phyloP scores from a whole-genome alignment of 2,888 invertebrate genomes.

The Plusia festucae region DNA sequence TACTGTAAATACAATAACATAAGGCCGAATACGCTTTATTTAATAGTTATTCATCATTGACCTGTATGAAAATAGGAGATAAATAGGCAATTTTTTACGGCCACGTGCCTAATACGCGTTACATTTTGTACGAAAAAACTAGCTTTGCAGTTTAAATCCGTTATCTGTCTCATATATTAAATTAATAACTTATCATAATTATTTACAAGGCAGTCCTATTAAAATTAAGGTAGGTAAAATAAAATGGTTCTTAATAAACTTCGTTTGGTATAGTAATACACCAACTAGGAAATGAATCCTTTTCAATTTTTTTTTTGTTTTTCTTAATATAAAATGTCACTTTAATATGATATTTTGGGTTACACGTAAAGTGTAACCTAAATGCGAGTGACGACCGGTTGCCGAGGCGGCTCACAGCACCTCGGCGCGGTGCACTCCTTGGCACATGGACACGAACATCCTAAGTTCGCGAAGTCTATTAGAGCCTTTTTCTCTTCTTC shows the following conservation, averaged over 20 bases:
- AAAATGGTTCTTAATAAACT: constrained; percentile 12
- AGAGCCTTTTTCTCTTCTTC: constrained; percentile 81
- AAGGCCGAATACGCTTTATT: constrained; percentile 23
- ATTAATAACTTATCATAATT: constrained; percentile 30
- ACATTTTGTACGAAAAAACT: constrained; percentile 19
- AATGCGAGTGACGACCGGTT: constrained; percentile 76
- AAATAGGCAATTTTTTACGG: constrained; percentile 24
- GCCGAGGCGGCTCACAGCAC: constrained; percentile 76
- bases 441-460: constrained; percentile 81
- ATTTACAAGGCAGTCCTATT: constrained; percentile 49
- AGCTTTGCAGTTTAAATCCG: constrained; percentile 22
- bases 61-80: constrained; percentile 10
- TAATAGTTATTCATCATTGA: constrained; percentile 9
- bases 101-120: constrained; percentile 11
- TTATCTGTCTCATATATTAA: constrained; percentile 16
- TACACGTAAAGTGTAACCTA: constrained; percentile 50
- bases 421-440: constrained; percentile 84
- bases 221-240: constrained; percentile 42
- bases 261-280: background rate
- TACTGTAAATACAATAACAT: constrained; percentile 9
- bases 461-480: constrained; percentile 79
- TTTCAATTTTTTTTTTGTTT: too few species aligned
- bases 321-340: constrained; percentile 8
- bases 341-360: background rate
- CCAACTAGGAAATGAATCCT: background rate